phyloP scores from a whole-genome alignment of 2,113 vertebrate species.

The Desmodus rotundus region DNA sequence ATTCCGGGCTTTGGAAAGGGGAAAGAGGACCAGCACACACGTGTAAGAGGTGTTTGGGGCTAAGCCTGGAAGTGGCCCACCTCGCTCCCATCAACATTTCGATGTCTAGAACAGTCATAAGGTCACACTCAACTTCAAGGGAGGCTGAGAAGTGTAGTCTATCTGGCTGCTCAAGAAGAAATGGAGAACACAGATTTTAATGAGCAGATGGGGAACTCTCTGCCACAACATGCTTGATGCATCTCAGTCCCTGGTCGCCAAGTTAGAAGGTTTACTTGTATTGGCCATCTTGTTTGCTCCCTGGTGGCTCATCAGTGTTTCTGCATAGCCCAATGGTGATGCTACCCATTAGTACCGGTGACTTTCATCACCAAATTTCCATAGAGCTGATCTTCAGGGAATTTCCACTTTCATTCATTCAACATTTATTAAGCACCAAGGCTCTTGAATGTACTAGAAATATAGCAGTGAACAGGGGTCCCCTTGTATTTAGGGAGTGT shows the following conservation, averaged over 20 bases:
- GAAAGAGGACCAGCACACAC: neutral
- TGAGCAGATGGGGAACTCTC: neutral
- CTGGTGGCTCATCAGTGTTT: neutral
- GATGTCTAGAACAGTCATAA: neutral
- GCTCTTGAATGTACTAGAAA: neutral
- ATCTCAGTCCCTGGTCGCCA: neutral
- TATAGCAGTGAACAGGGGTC: neutral
- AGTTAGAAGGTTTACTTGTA: neutral
- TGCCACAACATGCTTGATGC: neutral
- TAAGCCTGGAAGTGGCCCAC: neutral
- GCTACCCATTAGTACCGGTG: too few relatives aligned
- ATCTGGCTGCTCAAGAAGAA: neutral
- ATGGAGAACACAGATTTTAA: neutral
- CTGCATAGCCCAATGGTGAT: neutral
- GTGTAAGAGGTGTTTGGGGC: neutral
- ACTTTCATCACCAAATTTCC: neutral
- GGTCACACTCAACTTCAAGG: neutral
- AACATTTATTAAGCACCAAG: neutral
- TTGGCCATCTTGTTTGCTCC: neutral
- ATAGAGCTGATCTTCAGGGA: neutral
- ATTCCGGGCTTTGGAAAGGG: neutral
- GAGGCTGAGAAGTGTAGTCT: neutral
- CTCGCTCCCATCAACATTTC: neutral
- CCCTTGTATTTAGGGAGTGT: neutral
- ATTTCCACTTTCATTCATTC: neutral